These are phyloP conservation scores for Takifugu flavidus DNA, from an alignment of 2,113 vertebrate species.

Conservation along the genomic window DNA sequence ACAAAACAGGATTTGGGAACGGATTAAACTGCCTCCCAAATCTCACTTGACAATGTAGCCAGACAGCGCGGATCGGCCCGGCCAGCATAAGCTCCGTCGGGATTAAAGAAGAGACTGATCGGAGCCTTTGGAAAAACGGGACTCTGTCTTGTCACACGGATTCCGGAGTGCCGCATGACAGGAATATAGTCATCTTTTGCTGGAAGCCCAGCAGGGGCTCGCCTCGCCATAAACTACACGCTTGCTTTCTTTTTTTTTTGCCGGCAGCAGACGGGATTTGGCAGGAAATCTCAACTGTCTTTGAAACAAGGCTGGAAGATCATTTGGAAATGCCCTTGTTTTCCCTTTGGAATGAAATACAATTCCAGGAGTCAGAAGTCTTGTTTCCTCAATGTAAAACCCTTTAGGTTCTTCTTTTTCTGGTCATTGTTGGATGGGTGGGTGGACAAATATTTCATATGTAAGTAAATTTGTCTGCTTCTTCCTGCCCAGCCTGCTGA, in stretches of 20 bases:
- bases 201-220: neutral
- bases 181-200: conserved; percentile 16
- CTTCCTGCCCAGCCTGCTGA: conserved; percentile 56
- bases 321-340: too few relatives aligned
- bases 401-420: too few relatives aligned
- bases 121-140: conserved; percentile 38
- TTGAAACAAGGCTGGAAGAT: too few relatives aligned
- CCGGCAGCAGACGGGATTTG: too few relatives aligned
- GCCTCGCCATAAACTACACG: too few relatives aligned
- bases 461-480: conserved; percentile 58
- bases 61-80: conserved; percentile 53
- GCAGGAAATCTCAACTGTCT: too few relatives aligned
- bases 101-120: conserved; percentile 59
- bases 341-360: too few relatives aligned
- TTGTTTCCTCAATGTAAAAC: too few relatives aligned
- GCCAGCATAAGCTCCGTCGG: conserved; percentile 46
- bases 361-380: too few relatives aligned
- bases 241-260: too few relatives aligned
- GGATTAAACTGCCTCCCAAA: conserved; percentile 67
- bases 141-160: conserved; percentile 28
- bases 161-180: conserved; percentile 17
- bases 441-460: too few relatives aligned
- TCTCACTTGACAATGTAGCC: conserved; percentile 59
- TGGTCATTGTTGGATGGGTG: too few relatives aligned
- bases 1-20: conserved; percentile 65